A percentile compares a stretch with the other conserved stretches of the same genome.
Evolutionary conservation across 2,888 invertebrate genomes (phyloP).

Genomic region (Stenotaenia linearis): DNA sequence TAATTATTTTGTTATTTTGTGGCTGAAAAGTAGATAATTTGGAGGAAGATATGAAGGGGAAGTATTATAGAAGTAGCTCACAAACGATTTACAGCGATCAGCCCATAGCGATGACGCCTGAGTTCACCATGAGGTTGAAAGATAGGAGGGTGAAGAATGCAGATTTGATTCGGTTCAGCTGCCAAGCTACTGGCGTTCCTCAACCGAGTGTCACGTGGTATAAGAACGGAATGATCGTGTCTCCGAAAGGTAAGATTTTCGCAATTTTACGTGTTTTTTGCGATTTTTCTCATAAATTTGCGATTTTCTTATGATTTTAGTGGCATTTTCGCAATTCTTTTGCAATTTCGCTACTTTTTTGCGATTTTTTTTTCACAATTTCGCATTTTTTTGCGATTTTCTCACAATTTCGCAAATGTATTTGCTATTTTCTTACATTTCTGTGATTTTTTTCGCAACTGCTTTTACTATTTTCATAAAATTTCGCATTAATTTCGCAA

Average conservation of each 20-base stretch:
- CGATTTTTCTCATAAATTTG: not conserved
- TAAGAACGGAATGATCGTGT: conserved; percentile 65
- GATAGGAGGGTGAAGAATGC: conserved; percentile 76
- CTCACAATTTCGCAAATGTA: too few species aligned
- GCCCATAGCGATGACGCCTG: conserved; percentile 52
- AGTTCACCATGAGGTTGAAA: conserved; percentile 76
- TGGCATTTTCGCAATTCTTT: not conserved
- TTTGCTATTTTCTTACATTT: too few species aligned
- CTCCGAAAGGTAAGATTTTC: conserved; percentile 52
- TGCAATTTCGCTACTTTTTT: too few species aligned
- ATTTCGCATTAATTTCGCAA: too few species aligned
- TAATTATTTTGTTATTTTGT: not conserved
- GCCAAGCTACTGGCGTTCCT: conserved; percentile 73
- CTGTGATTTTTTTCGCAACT: too few species aligned
- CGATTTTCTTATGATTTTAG: too few species aligned
- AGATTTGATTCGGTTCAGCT: conserved; percentile 77
- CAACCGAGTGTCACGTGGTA: conserved; percentile 73
- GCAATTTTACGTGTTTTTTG: not conserved
- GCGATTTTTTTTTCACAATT: too few species aligned
- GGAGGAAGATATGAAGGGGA: not conserved
- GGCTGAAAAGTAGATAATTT: not conserved
- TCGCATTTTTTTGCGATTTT: too few species aligned
- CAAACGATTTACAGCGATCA: conserved; percentile 24
- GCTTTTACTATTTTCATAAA: too few species aligned
- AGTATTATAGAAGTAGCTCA: not conserved